Evolutionary conservation across 2,113 vertebrate genomes (phyloP).

Genomic region (Scomber scombrus): DNA sequence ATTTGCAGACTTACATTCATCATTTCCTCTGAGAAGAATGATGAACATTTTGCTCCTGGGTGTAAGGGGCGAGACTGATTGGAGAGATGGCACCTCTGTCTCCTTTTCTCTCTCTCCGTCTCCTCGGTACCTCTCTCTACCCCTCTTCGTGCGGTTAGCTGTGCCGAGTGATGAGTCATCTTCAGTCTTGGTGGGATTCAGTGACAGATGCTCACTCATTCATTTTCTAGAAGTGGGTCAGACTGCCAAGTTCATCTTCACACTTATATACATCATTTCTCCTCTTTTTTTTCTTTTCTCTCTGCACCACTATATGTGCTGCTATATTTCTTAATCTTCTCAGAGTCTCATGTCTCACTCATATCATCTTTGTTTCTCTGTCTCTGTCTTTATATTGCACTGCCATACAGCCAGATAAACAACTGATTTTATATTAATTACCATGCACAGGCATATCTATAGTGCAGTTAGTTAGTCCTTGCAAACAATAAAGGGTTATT

Average conservation of each 20-base stretch:
- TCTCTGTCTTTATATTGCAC: too few species aligned
- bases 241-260: slow-evolving; percentile 20
- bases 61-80: not conserved
- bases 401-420: too few species aligned
- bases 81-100: too few species aligned
- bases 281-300: not conserved
- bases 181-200: slow-evolving; percentile 21
- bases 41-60: not conserved
- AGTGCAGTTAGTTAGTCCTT: not conserved
- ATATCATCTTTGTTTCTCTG: not conserved
- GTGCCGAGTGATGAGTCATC: slow-evolving; percentile 41
- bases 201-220: slow-evolving; percentile 39
- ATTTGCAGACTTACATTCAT: not conserved
- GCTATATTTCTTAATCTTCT: not conserved
- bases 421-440: too few species aligned
- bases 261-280: not conserved
- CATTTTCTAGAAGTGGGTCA: slow-evolving; percentile 56
- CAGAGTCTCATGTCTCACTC: not conserved
- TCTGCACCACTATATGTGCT: not conserved
- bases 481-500: too few species aligned
- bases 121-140: not conserved
- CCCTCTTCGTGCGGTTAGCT: not conserved
- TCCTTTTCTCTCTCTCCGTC: not conserved
- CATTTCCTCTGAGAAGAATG: not conserved
- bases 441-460: not conserved